phyloP scores from a whole-genome alignment of 2,888 invertebrate species.

The Platynereis dumerilii region DNA sequence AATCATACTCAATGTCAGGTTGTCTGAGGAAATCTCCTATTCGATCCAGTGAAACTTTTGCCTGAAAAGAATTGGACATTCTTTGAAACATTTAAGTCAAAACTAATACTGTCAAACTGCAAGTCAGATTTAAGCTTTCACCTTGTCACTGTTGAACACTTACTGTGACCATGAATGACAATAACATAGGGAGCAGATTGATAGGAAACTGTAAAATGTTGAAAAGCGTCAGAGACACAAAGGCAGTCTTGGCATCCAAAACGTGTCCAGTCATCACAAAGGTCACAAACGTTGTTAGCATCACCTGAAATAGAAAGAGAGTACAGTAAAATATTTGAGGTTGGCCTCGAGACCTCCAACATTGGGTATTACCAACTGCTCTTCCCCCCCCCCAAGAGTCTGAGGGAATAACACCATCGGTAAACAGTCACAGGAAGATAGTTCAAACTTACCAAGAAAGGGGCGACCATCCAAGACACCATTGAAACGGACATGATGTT shows the following conservation, averaged over 20 bases:
- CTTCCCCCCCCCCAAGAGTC: too few relatives aligned
- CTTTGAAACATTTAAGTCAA: too few relatives aligned
- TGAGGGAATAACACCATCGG: too few relatives aligned
- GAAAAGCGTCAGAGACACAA: constrained; percentile 95
- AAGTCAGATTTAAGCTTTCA: too few relatives aligned
- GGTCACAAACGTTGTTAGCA: constrained; percentile 53
- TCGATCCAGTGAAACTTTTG: constrained; percentile 54
- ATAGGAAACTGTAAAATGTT: constrained; percentile 95
- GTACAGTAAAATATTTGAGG: too few relatives aligned
- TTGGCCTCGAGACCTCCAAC: too few relatives aligned
- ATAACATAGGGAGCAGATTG: constrained; percentile 94
- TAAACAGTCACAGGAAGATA: too few relatives aligned
- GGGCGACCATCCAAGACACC: constrained; percentile 92
- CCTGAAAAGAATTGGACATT: constrained; percentile 44
- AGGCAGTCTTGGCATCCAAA: constrained; percentile 87
- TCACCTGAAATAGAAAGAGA: constrained; percentile 53
- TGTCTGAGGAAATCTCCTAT: constrained; percentile 52
- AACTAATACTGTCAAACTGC: too few relatives aligned
- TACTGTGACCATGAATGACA: constrained; percentile 65
- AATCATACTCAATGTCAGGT: constrained; percentile 47
- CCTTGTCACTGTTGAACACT: constrained; percentile 22
- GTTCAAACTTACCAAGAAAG: constrained; percentile 77
- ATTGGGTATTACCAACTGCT: too few relatives aligned
- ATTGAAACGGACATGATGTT: constrained; percentile 76
- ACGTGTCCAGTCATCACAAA: constrained; percentile 71